A percentile compares a stretch with the other conserved stretches of the same genome.
phyloP scores from a whole-genome alignment of 1,140 invertebrate genomes.

The Phymastichus coffea region DNA sequence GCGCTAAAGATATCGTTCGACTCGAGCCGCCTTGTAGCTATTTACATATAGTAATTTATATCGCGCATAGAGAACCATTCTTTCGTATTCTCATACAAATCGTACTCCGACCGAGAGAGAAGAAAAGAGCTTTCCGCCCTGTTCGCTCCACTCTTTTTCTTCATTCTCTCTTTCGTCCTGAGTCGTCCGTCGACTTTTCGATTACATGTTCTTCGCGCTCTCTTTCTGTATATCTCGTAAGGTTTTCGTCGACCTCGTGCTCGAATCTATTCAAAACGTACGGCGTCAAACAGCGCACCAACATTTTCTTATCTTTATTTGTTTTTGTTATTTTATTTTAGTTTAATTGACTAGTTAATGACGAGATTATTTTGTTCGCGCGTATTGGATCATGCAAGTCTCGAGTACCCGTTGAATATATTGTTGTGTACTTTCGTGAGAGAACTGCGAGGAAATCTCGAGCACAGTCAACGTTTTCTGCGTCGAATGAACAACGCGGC shows the following conservation, averaged over 20 bases:
- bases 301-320: not conserved
- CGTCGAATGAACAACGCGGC: too few relatives aligned
- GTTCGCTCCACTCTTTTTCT: too few relatives aligned
- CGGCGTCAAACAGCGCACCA: too few relatives aligned
- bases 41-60: constrained; percentile 25
- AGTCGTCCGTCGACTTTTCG: too few relatives aligned
- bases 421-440: constrained; percentile 11
- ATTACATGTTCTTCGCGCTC: too few relatives aligned
- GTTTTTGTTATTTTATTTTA: constrained; percentile 21
- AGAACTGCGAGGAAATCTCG: not conserved
- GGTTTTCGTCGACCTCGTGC: constrained; percentile 1
- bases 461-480: not conserved
- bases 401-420: constrained; percentile 9
- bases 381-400: constrained; percentile 1
- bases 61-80: constrained; percentile 10
- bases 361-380: constrained; percentile 20
- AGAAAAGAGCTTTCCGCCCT: too few relatives aligned
- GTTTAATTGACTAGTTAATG: constrained; percentile 26
- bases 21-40: constrained; percentile 23
- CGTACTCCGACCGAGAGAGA: too few relatives aligned
- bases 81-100: too few relatives aligned
- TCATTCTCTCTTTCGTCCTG: too few relatives aligned
- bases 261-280: constrained; percentile 21
- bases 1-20: constrained; percentile 15
- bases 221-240: too few relatives aligned